Conservation (phyloP, 2,888 invertebrate genomes). For the Cryptocephalus primarius region DNA sequence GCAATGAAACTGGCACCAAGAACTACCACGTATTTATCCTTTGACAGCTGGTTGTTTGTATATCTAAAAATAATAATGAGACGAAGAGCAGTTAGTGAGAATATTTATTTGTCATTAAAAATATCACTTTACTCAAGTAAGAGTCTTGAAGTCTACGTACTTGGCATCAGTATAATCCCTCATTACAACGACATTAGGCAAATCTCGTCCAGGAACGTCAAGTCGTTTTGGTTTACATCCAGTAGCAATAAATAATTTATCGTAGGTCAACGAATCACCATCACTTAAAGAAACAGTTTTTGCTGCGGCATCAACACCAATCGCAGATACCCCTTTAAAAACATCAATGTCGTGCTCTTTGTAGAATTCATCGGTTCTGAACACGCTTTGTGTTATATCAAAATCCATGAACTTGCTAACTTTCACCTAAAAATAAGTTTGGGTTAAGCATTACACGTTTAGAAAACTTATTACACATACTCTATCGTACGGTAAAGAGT, state of each 20-base stretch:
- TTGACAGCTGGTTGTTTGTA: slow-evolving; percentile 48
- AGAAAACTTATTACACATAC: slow-evolving; percentile 32
- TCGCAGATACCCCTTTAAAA: slow-evolving; percentile 56
- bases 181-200: slow-evolving; percentile 64
- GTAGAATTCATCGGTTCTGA: slow-evolving; percentile 66
- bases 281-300: slow-evolving; percentile 57
- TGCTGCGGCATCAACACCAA: slow-evolving; percentile 49
- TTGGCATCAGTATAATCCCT: slow-evolving; percentile 65
- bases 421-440: slow-evolving; percentile 38
- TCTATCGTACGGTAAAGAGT: slow-evolving; percentile 80
- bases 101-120: too few species aligned
- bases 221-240: slow-evolving; percentile 64
- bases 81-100: not conserved
- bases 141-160: too few species aligned
- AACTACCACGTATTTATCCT: slow-evolving; percentile 69
- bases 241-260: slow-evolving; percentile 71
- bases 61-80: slow-evolving; percentile 21
- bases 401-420: slow-evolving; percentile 72
- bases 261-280: slow-evolving; percentile 57
- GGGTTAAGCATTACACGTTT: not conserved
- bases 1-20: slow-evolving; percentile 89
- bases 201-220: slow-evolving; percentile 47
- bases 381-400: slow-evolving; percentile 56
- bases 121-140: too few species aligned
- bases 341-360: slow-evolving; percentile 65